These are phyloP conservation scores for Natrix natrix DNA, from an alignment of 2,797 vertebrate genomes.

Conservation along the genomic window DNA sequence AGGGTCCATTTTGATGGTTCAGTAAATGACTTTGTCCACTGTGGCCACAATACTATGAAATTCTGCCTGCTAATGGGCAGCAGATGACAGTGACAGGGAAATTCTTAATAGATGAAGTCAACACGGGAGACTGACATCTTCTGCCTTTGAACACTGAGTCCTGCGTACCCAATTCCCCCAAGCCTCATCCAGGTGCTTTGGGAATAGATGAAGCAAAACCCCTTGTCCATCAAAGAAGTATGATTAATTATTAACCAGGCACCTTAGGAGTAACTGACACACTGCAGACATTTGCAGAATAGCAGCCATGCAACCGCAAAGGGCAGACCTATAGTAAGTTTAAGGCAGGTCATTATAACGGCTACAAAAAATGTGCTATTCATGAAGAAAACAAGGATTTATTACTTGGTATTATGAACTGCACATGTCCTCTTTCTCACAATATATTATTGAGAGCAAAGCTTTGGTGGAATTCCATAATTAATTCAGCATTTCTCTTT, in stretches of 20 bases:
- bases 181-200: background rate
- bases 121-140: background rate
- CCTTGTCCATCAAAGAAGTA: constrained; percentile 47
- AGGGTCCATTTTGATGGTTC: constrained; percentile 37
- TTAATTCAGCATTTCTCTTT: constrained; percentile 1
- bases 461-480: background rate
- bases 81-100: constrained; percentile 36
- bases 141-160: constrained; percentile 36
- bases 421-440: background rate
- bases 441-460: background rate
- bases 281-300: constrained; percentile 30
- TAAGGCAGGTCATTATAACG: constrained; percentile 8
- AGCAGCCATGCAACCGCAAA: constrained; percentile 24
- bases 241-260: constrained; percentile 38
- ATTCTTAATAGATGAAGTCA: constrained; percentile 36
- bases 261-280: background rate
- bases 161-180: background rate
- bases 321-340: constrained; percentile 1
- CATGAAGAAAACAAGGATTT: background rate
- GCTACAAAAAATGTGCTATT: constrained; percentile 4
- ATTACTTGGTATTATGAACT: background rate
- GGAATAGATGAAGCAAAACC: constrained; percentile 32
- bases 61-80: constrained; percentile 13
- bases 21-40: constrained; percentile 46
- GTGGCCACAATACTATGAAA: constrained; percentile 8